Conservation (phyloP, 2,797 vertebrate species). For the Tokudaia tokunoshimensis region DNA sequence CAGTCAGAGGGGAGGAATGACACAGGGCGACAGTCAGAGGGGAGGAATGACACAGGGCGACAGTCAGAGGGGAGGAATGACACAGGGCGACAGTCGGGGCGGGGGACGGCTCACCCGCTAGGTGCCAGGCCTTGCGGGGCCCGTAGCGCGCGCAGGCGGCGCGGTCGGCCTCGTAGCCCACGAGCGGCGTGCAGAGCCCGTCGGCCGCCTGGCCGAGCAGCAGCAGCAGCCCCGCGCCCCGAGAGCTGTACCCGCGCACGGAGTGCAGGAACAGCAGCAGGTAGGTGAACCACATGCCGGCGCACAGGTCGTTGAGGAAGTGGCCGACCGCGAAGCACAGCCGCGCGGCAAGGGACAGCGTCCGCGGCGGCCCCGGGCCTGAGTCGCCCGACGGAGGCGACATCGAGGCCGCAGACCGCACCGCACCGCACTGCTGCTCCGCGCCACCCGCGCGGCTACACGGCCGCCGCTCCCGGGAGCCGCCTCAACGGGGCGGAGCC, state of each 20-base stretch:
- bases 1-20: not conserved
- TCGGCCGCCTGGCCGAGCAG: conserved; percentile 94
- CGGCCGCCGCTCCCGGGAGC: not conserved
- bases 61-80: not conserved
- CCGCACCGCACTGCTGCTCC: not conserved
- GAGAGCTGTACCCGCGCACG: conserved; percentile 93
- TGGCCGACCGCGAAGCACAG: conserved; percentile 94
- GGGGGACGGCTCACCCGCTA: conserved; percentile 90
- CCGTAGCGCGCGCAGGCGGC: conserved; percentile 92
- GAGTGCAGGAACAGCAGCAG: conserved; percentile 95
- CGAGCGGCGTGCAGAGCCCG: conserved; percentile 93
- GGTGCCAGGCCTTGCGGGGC: conserved; percentile 96
- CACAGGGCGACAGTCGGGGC: not conserved
- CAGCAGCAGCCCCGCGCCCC: conserved; percentile 92
- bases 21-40: not conserved
- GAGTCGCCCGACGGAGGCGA: not conserved
- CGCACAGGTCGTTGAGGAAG: conserved; percentile 96
- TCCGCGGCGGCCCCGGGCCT: conserved; percentile 64
- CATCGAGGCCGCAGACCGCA: not conserved
- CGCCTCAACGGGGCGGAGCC: not conserved
- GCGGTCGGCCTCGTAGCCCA: conserved; percentile 94
- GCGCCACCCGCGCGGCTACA: not conserved
- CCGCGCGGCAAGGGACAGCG: conserved; percentile 83
- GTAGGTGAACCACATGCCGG: conserved; percentile 98
- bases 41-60: not conserved